Evolutionary conservation across 2,888 invertebrate genomes (phyloP).

Genomic region (Bombylius discolor): DNA sequence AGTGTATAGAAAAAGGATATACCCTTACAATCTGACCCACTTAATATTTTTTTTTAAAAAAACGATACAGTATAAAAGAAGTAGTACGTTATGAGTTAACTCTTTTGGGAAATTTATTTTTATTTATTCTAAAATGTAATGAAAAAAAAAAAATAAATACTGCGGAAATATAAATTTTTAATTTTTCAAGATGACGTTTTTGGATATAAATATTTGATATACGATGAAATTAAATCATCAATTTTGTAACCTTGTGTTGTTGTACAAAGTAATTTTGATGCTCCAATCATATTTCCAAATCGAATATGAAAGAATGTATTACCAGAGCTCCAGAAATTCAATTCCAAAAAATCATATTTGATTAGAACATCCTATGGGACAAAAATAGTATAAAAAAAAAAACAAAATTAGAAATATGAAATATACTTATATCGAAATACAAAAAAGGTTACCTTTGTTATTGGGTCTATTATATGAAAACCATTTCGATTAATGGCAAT

Average conservation of each 20-base stretch:
- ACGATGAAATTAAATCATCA: slow-evolving; percentile 90
- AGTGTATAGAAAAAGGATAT: too few species aligned
- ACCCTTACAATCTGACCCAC: too few species aligned
- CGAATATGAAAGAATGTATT: slow-evolving; percentile 92
- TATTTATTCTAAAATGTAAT: too few species aligned
- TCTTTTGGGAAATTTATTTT: too few species aligned
- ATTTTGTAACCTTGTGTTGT: slow-evolving; percentile 91
- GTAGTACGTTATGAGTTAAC: too few species aligned
- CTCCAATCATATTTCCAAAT: slow-evolving; percentile 85
- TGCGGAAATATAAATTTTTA: too few species aligned
- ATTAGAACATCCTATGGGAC: slow-evolving; percentile 56
- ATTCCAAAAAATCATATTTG: slow-evolving; percentile 73
- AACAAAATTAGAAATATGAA: neutral
- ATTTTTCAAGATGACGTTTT: too few species aligned
- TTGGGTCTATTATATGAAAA: slow-evolving; percentile 77
- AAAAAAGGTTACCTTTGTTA: slow-evolving; percentile 54
- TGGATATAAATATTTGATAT: slow-evolving; percentile 46
- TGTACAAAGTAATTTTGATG: slow-evolving; percentile 78
- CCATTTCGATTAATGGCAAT: slow-evolving; percentile 87
- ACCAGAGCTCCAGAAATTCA: slow-evolving; percentile 92
- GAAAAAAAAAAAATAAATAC: too few species aligned
- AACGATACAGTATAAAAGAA: too few species aligned
- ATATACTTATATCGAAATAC: neutral
- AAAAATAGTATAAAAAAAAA: slow-evolving; percentile 16
- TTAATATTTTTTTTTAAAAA: too few species aligned